A percentile compares a stretch with the other conserved stretches of the same genome.
Conservation (phyloP, 2,888 invertebrate species). For the Keiferia lycopersicella region DNA sequence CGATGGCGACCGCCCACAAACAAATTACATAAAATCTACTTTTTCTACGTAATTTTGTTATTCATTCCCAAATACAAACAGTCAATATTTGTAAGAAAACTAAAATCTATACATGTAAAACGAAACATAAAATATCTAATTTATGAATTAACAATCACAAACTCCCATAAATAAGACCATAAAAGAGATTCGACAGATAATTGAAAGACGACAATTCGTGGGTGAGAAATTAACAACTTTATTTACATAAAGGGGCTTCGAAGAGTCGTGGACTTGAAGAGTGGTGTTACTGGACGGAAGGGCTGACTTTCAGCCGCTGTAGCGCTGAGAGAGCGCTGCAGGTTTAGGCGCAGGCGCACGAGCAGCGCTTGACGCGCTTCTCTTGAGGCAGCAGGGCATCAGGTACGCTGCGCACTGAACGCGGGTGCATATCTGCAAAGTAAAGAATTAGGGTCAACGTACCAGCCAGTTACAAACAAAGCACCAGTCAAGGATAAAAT, state of each 20-base stretch:
- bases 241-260: constrained; percentile 60
- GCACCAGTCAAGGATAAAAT: background rate
- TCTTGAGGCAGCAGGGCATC: constrained; percentile 71
- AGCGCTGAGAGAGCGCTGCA: constrained; percentile 24
- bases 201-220: constrained; percentile 53
- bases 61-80: constrained; percentile 26
- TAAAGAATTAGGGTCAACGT: background rate
- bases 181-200: constrained; percentile 48
- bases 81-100: constrained; percentile 18
- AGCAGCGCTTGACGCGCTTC: constrained; percentile 87
- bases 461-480: background rate
- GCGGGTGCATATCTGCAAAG: constrained; percentile 89
- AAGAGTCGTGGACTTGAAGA: constrained; percentile 41
- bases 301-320: constrained; percentile 34
- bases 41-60: constrained; percentile 19
- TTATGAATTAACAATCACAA: constrained; percentile 36
- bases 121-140: constrained; percentile 31
- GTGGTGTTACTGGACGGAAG: constrained; percentile 54
- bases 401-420: constrained; percentile 84
- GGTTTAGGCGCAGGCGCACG: constrained; percentile 86
- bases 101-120: constrained; percentile 30
- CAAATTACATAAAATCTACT: constrained; percentile 19
- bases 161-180: constrained; percentile 52
- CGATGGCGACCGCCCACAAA: constrained; percentile 24
- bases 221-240: constrained; percentile 58